Base-by-base conservation (phyloP, 2,797 vertebrate species). In the Discoglossus pictus region DNA sequence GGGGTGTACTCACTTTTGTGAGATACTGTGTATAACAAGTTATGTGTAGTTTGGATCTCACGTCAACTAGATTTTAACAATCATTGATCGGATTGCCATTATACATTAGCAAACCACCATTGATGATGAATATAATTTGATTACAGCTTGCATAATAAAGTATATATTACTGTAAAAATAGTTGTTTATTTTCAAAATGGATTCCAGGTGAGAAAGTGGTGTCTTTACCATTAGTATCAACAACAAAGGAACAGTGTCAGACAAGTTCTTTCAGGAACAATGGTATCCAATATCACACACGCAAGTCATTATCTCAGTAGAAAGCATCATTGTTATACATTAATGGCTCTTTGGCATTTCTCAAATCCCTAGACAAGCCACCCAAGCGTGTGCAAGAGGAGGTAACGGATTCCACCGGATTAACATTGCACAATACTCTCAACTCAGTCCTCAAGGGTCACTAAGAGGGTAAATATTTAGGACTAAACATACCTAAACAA, bases 351-450 rank as follows among this genome's bases (percentile, higher is more conserved):
- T 31, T 39, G 21, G 20, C 10, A 25, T 62, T 43, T 54, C 16
- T 4, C 50, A 51, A 20, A 54, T 54, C 50, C 50, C 18, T 44
- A 13, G 8, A 40, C 21, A 42, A 64, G 18, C 38, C n/a, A 53
- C 47, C 23, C 4, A 34, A 17, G 23, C 39, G n/a, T 35, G 2
- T 21, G 13, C 10, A 34, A 34, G 24, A 35, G 36, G 17, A n/a
- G 13, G 10, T 53, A 34, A 35, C 54, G 21, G 25, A 24, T 31
- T 42, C 34, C 35, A 38, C 20, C n/a, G 53, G 38, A 20, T 63
- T 63, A 52, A 34, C 36, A 5, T 42, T 34, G 38, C 21, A 39
- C 23, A 39, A 46, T 23, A 44, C 23, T 34, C 17, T 23, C 7
- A 15, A 18, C 8, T 44, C 18, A 21, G n/a, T 46, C 13, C 35